phyloP scores from a whole-genome alignment of 2,888 invertebrate genomes.

The Stenichneumon culpator region DNA sequence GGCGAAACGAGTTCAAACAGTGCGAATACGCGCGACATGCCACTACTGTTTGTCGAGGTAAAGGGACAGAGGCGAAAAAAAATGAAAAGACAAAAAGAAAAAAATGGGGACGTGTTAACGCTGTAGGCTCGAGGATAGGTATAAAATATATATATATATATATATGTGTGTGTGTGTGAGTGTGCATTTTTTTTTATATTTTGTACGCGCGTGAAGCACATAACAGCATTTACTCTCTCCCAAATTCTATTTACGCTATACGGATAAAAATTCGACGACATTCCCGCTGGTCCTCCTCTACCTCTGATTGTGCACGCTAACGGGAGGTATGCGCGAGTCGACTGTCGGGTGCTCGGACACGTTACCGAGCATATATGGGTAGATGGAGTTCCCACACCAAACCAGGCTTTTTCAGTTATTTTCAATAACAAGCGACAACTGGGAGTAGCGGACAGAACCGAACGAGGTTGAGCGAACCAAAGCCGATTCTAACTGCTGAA shows the following conservation, averaged over 20 bases:
- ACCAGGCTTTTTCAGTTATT: conserved; percentile 47
- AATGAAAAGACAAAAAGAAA: background rate
- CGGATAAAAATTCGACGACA: conserved; percentile 64
- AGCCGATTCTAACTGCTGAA: conserved; percentile 25
- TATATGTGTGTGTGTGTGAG: too few relatives aligned
- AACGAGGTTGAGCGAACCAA: conserved; percentile 22
- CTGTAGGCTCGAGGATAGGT: conserved; percentile 15
- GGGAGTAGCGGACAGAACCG: background rate
- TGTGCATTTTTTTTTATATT: background rate
- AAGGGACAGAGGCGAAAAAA: conserved; percentile 9
- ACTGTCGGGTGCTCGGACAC: conserved; percentile 31
- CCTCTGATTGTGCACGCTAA: conserved; percentile 52
- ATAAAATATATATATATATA: background rate
- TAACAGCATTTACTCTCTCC: conserved; percentile 74
- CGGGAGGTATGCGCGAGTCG: conserved; percentile 49
- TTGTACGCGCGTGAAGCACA: conserved; percentile 48
- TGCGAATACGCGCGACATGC: conserved; percentile 42
- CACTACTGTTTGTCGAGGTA: conserved; percentile 10
- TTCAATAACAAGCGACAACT: conserved; percentile 34
- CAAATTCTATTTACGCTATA: conserved; percentile 76
- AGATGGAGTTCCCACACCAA: background rate
- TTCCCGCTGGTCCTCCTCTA: conserved; percentile 18
- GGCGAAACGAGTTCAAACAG: conserved; percentile 67
- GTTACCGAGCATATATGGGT: background rate
- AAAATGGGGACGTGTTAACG: conserved; percentile 26